phyloP scores from a whole-genome alignment of 2,888 invertebrate genomes.

The Rotaria magnacalcarata region DNA sequence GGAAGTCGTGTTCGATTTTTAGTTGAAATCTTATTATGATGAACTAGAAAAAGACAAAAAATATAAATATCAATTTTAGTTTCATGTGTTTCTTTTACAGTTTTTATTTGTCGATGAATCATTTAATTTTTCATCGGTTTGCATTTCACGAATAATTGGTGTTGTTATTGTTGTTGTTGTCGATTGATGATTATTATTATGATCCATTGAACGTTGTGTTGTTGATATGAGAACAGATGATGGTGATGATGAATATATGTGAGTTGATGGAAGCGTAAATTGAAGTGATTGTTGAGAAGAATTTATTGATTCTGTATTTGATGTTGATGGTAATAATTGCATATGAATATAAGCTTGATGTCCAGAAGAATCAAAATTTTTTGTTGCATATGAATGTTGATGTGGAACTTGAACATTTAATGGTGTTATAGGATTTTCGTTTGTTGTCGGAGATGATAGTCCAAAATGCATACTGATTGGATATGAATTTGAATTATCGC shows the following conservation, averaged over 20 bases:
- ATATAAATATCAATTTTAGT: not conserved
- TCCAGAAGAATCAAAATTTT: not conserved
- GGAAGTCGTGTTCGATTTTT: constrained; percentile 33
- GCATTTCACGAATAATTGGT: constrained; percentile 27
- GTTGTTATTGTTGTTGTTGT: constrained; percentile 18
- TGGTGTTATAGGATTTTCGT: not conserved
- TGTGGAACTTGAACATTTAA: constrained; percentile 30
- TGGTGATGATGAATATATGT: not conserved
- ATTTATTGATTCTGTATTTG: not conserved
- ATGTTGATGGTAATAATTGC: not conserved
- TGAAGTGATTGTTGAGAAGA: not conserved
- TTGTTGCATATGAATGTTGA: not conserved
- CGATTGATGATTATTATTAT: constrained; percentile 24
- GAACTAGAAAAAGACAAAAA: not conserved
- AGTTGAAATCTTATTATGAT: not conserved
- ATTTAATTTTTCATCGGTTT: constrained; percentile 1
- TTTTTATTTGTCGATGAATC: not conserved
- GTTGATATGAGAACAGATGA: constrained; percentile 18
- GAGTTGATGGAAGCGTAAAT: constrained; percentile 5
- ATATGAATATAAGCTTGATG: constrained; percentile 20
- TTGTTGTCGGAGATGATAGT: not conserved
- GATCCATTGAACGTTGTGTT: constrained; percentile 28
- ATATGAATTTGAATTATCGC: not conserved
- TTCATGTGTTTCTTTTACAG: not conserved
- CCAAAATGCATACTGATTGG: constrained; percentile 16